A percentile compares a stretch with the other conserved stretches of the same genome.
Conservation (phyloP, 2,888 invertebrate species). For the Aspidiotus destructor region DNA sequence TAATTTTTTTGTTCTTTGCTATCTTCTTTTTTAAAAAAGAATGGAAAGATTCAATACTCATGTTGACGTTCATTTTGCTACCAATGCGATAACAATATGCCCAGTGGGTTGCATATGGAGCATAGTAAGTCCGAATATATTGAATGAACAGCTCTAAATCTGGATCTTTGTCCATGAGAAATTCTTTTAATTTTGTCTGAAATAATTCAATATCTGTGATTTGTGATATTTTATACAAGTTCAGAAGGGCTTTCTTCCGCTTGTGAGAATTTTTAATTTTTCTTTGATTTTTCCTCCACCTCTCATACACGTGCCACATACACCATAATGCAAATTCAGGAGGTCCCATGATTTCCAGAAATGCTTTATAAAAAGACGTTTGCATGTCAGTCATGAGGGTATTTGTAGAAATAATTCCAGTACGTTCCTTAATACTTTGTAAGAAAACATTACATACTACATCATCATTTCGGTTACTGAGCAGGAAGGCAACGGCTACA, state of each 20-base stretch:
- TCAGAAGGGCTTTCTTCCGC: neutral
- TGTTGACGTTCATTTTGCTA: no score
- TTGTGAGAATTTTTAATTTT: constrained; percentile 13
- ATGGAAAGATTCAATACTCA: no score
- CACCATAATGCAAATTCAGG: neutral
- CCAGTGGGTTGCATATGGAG: neutral
- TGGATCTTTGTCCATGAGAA: constrained; percentile 1
- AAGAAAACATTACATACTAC: constrained; percentile 6
- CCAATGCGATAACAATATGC: constrained; percentile 5
- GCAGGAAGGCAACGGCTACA: neutral
- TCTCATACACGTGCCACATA: neutral
- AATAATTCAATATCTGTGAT: neutral
- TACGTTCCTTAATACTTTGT: constrained; percentile 6
- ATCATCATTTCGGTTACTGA: constrained; percentile 11
- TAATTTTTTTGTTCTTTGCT: no score
- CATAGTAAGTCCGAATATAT: constrained; percentile 5
- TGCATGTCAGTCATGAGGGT: constrained; percentile 12
- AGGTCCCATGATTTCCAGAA: constrained; percentile 4
- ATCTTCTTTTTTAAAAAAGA: no score
- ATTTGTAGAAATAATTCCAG: constrained; percentile 3
- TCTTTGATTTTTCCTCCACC: constrained; percentile 5
- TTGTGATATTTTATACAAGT: neutral
- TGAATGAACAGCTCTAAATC: constrained; percentile 1
- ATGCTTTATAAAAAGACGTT: constrained; percentile 8
- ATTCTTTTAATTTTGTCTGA: constrained; percentile 5